These are phyloP conservation scores for Clivina fossor DNA, from an alignment of 2,888 invertebrate species.

Conservation along the genomic window DNA sequence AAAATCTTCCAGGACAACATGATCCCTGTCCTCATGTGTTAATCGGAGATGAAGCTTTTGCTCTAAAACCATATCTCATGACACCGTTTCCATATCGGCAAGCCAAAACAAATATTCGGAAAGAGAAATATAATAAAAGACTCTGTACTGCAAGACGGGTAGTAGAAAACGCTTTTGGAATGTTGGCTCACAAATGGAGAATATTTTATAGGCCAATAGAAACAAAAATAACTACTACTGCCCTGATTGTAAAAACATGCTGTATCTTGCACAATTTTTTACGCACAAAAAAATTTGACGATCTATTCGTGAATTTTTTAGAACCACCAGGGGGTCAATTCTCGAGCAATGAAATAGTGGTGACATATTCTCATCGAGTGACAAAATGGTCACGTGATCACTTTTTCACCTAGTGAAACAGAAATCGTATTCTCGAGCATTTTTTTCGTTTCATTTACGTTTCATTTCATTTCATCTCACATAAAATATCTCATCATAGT, in stretches of 20 bases:
- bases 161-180: conserved; percentile 35
- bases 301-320: conserved; percentile 3
- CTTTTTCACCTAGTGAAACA: no score
- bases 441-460: no score
- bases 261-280: conserved; percentile 41
- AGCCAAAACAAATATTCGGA: conserved; percentile 27
- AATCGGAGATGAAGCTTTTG: conserved; percentile 42
- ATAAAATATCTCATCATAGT: no score
- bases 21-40: conserved; percentile 37
- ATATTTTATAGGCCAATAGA: conserved; percentile 40
- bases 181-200: conserved; percentile 28
- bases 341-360: no score
- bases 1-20: conserved; percentile 39
- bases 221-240: conserved; percentile 36
- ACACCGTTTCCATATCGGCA: conserved; percentile 39
- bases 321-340: conserved; percentile 16
- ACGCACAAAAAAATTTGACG: conserved; percentile 35
- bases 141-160: conserved; percentile 35
- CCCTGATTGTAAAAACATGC: conserved; percentile 34
- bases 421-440: no score
- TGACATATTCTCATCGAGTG: no score
- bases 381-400: no score
- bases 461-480: no score
- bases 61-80: conserved; percentile 39
- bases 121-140: conserved; percentile 35